Percentiles rank a stretch among this genome's conserved stretches.
Evolutionary conservation across 53 echinoderm and acorn worm genomes (phyloP).

Genomic region (Astropecten irregularis): DNA sequence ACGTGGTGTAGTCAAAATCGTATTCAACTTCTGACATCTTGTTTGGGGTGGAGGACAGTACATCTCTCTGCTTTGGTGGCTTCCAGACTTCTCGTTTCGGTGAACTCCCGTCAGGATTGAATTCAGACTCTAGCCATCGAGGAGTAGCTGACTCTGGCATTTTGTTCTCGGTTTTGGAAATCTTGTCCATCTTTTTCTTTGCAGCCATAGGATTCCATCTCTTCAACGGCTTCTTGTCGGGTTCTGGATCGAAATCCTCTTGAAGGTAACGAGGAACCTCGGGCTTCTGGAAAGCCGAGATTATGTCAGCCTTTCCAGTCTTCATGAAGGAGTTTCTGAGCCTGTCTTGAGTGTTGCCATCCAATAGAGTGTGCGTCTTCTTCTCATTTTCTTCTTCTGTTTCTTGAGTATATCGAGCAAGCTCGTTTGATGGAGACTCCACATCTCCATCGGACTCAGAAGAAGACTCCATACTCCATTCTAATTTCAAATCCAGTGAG

Average conservation of each 20-base stretch:
- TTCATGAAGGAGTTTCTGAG: background rate
- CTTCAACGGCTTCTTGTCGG: conserved; percentile 35
- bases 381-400: background rate
- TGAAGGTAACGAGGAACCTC: conserved; percentile 25
- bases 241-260: conserved; percentile 6
- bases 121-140: conserved; percentile 6
- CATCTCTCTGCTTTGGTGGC: background rate
- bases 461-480: too few species aligned
- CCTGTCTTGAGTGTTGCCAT: background rate
- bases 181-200: conserved; percentile 15
- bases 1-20: background rate
- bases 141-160: background rate
- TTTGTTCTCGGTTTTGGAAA: conserved; percentile 10
- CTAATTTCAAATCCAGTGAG: too few species aligned
- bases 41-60: background rate
- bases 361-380: background rate
- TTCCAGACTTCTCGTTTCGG: conserved; percentile 30
- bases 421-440: background rate
- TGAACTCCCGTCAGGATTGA: background rate
- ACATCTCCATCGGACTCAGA: background rate
- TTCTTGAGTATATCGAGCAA: background rate
- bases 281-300: background rate
- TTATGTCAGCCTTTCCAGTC: background rate
- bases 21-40: background rate
- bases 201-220: conserved; percentile 20